These are phyloP conservation scores for Urophycis tenuis DNA, from an alignment of 2,797 vertebrate species.

Conservation along the genomic window DNA sequence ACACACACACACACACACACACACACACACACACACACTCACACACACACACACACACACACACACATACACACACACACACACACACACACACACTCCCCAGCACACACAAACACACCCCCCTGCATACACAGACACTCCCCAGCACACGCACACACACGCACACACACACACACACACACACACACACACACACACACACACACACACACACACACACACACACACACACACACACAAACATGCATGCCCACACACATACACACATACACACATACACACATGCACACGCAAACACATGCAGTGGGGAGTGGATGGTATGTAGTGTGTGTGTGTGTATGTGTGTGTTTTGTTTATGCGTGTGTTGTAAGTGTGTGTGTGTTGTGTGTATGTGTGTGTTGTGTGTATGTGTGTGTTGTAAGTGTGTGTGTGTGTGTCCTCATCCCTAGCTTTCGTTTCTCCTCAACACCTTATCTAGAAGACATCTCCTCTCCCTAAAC, in stretches of 20 bases:
- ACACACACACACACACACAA: neutral
- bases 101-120: constrained; percentile 13
- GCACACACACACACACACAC: neutral
- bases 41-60: neutral
- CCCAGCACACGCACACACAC: constrained; percentile 6
- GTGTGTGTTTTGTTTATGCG: neutral
- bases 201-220: neutral
- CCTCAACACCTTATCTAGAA: neutral
- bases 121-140: constrained; percentile 7
- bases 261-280: neutral
- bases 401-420: no score
- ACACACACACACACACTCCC: constrained; percentile 5
- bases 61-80: constrained; percentile 3
- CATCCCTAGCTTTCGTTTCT: no score
- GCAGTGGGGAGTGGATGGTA: neutral
- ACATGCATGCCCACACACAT: neutral
- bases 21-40: neutral
- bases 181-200: no score
- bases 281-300: neutral
- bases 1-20: constrained; percentile 27
- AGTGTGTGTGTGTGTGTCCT: neutral
- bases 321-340: neutral
- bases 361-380: neutral
- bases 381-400: neutral
- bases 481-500: neutral